phyloP scores from a whole-genome alignment of 2,888 invertebrate species.

The Bombyx huttoni region DNA sequence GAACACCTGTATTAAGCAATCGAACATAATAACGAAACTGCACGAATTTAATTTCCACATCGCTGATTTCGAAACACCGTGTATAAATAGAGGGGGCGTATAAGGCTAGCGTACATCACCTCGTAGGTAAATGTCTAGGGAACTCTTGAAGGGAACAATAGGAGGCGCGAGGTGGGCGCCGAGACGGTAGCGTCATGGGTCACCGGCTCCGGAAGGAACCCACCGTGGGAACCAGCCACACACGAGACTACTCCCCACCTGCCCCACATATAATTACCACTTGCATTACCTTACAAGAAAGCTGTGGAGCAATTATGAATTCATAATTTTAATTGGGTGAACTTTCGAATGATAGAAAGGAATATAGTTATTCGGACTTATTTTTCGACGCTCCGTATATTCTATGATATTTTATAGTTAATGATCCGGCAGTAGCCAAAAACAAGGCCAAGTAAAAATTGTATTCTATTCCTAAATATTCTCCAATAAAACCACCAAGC shows the following conservation, averaged over 20 bases:
- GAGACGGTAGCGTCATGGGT: conserved; percentile 66
- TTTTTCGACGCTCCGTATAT: background rate
- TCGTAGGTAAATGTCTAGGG: background rate
- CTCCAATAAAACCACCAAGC: conserved; percentile 58
- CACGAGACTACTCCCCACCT: conserved; percentile 36
- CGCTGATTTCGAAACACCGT: background rate
- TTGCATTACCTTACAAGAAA: conserved; percentile 7
- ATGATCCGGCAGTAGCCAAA: conserved; percentile 34
- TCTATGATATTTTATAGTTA: conserved; percentile 20
- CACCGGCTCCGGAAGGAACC: conserved; percentile 64
- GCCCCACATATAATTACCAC: conserved; percentile 34
- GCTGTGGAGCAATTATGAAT: conserved; percentile 5
- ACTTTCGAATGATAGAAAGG: background rate
- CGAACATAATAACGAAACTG: background rate
- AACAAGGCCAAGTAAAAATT: conserved; percentile 32
- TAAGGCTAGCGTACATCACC: background rate
- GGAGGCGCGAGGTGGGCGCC: conserved; percentile 35
- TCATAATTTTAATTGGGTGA: background rate
- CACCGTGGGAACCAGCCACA: conserved; percentile 46
- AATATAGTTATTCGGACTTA: background rate
- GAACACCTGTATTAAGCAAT: conserved; percentile 3
- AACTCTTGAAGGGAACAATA: conserved; percentile 24
- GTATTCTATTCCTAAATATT: conserved; percentile 49
- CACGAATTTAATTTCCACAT: background rate
- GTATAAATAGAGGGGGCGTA: background rate